These are phyloP conservation scores for Tetragonula clypearis DNA, from an alignment of 1,140 invertebrate species.

Conservation along the genomic window DNA sequence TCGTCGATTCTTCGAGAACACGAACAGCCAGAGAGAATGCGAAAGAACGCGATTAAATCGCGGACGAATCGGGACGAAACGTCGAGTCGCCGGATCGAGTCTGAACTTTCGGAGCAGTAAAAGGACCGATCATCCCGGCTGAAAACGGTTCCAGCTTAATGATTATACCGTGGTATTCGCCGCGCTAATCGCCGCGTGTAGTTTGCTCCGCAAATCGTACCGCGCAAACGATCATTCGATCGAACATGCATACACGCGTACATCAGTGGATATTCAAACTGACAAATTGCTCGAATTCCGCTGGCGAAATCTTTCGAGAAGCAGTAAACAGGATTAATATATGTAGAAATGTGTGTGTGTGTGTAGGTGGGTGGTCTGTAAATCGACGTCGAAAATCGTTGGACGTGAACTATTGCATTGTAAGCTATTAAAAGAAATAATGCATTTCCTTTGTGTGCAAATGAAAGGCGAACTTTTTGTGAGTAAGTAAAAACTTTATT, in stretches of 20 bases:
- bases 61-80: background rate
- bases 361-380: background rate
- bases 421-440: too few relatives aligned
- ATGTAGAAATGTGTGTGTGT: background rate
- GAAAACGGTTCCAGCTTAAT: slow-evolving; percentile 71
- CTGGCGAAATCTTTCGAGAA: background rate
- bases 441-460: too few relatives aligned
- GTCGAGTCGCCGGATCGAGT: background rate
- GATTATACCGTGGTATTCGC: slow-evolving; percentile 77
- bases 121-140: slow-evolving; percentile 76
- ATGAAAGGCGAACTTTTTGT: too few relatives aligned
- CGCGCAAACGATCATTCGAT: slow-evolving; percentile 40
- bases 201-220: slow-evolving; percentile 72
- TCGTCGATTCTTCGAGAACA: background rate
- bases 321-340: background rate
- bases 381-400: too few relatives aligned
- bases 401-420: too few relatives aligned
- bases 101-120: slow-evolving; percentile 63
- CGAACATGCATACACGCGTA: background rate
- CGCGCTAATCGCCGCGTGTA: slow-evolving; percentile 77
- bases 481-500: too few relatives aligned
- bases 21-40: background rate
- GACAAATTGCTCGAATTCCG: slow-evolving; percentile 16
- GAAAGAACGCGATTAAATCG: background rate
- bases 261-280: background rate